phyloP scores from a whole-genome alignment of 2,113 vertebrate genomes.

The Pseudolaguvia tuberculata region DNA sequence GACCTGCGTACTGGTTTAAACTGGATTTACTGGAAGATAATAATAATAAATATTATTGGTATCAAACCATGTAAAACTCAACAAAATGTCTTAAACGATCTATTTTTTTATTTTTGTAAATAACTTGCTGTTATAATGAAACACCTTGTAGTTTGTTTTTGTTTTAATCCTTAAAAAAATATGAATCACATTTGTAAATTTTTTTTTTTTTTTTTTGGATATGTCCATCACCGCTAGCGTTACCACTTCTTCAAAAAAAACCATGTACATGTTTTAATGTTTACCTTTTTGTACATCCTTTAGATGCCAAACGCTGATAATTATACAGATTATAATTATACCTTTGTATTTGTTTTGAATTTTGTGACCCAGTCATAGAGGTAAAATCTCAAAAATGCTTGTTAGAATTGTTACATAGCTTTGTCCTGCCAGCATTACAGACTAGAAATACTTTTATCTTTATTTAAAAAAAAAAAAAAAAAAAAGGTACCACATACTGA shows the following conservation, averaged over 20 bases:
- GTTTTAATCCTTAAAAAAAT: not conserved
- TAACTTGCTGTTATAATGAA: conserved; percentile 3
- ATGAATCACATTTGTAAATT: not conserved
- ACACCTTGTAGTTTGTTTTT: not conserved
- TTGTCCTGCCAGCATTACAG: not conserved
- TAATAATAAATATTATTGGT: not conserved
- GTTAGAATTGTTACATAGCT: not conserved
- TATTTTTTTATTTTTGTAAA: conserved; percentile 4
- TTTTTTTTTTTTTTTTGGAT: not conserved
- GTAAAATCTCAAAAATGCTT: not conserved
- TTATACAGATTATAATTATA: not conserved
- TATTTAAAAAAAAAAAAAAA: not conserved
- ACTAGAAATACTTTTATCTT: not conserved
- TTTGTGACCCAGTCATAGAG: not conserved
- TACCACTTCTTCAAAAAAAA: not conserved
- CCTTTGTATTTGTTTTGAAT: not conserved
- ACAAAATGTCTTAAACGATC: conserved; percentile 14
- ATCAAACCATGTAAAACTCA: too few species aligned
- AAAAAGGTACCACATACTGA: too few species aligned
- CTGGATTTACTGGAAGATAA: conserved; percentile 17
- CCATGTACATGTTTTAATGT: not conserved
- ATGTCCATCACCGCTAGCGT: not conserved
- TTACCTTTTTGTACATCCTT: not conserved
- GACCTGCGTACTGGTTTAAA: conserved; percentile 9
- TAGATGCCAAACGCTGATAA: not conserved